Base-by-base conservation (phyloP, 2,797 vertebrate species). In the Fundulus diaphanus region DNA sequence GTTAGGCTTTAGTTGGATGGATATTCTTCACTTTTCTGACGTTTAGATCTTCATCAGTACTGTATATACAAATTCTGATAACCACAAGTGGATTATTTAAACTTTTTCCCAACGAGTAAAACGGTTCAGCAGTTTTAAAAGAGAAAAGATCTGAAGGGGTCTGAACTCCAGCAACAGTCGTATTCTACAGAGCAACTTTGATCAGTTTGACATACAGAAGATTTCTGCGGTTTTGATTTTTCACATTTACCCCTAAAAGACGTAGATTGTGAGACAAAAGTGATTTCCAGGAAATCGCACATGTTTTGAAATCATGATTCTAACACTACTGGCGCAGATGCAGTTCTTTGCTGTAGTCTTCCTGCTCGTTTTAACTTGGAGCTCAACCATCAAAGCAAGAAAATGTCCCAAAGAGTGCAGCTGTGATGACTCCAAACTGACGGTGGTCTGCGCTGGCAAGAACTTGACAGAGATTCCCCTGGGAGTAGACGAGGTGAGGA, bases 401-500 rank as follows among this genome's bases (percentile, higher is more conserved):
- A 93, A 81, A 83, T 99, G 97, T 82, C 97, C 96, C 0, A 71
- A 16, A 44, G n/a, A 86, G 42, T 98, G 97, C 2, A 18, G 93
- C 85, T 99, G 98, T 0, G 95, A 99, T 87, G 85, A 88, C 76
- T 73, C 93, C 86, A 94, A 82, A 44, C 85, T 95, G 59, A 92
- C 93, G 0, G 94, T 96, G 1, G 61, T 89, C 52, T 98, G 97
- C 76, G 63, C 90, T 5, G 83, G 92, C 2, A 96, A 96, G 90
- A 97, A 96, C 86, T 85, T 98, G 27, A 96, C 86, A 0, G 85
- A 93, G 40, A 74, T 97, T 77, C 97, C 97, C 0, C 1, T 49
- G 0, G 48, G 89, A 57, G 67, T 97, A 59, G 94, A 96, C 0
- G 95, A 98, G 96, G 97, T 98, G 79, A 92, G 94, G 66, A 69